Conservation (phyloP, 2,888 invertebrate genomes). For the Rhagium mordax region DNA sequence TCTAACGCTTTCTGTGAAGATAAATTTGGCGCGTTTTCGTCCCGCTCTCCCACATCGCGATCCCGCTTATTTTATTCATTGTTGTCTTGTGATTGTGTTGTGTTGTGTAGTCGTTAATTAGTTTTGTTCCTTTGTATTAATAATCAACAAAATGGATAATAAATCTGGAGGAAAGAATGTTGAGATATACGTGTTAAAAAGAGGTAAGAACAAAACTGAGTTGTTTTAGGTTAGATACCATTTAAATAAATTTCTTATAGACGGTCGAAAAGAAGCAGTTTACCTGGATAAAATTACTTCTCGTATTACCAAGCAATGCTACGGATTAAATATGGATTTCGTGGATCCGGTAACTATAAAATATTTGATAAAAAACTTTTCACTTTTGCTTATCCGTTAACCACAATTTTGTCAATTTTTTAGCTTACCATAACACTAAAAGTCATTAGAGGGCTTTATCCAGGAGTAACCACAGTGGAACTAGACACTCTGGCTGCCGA, state of each 20-base stretch:
- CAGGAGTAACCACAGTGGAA: constrained; percentile 97
- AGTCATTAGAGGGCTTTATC: constrained; percentile 95
- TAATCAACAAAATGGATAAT: constrained; percentile 67
- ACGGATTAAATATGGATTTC: constrained; percentile 95
- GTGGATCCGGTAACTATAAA: constrained; percentile 93
- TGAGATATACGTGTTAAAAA: constrained; percentile 72
- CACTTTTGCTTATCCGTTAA: no score
- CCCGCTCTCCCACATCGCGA: no score
- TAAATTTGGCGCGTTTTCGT: neutral
- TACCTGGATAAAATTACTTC: constrained; percentile 99
- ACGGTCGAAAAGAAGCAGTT: constrained; percentile 91
- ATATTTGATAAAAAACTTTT: no score
- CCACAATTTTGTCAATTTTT: neutral
- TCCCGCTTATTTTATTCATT: neutral
- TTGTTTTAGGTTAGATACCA: constrained; percentile 68
- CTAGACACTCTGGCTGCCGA: constrained; percentile 98
- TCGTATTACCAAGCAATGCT: constrained; percentile 94
- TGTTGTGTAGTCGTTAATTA: neutral
- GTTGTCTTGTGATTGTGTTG: neutral
- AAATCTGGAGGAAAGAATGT: constrained; percentile 63
- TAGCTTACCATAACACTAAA: constrained; percentile 82
- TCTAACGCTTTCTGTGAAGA: neutral
- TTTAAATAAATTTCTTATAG: constrained; percentile 69
- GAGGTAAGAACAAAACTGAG: constrained; percentile 67
- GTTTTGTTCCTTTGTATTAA: neutral